These are phyloP conservation scores for Gadopsis marmoratus DNA, from an alignment of 2,797 vertebrate genomes.

Conservation along the genomic window DNA sequence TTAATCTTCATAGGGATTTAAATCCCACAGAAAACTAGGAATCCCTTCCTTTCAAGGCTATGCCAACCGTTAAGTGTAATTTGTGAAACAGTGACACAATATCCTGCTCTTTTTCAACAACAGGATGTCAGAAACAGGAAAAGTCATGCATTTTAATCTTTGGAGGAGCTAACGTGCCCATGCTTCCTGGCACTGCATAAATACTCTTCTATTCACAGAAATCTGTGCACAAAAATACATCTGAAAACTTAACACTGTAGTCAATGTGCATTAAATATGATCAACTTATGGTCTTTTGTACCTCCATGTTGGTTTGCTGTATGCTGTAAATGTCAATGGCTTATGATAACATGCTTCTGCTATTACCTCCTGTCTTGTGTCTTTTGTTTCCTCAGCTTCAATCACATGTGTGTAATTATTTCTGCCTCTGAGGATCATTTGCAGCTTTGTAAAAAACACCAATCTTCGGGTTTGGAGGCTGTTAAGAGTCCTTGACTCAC, in stretches of 20 bases:
- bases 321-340: background rate
- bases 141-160: conserved; percentile 1
- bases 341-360: background rate
- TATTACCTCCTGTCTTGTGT: background rate
- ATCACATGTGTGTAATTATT: background rate
- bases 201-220: background rate
- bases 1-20: background rate
- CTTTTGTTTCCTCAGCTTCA: background rate
- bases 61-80: background rate
- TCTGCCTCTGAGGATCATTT: conserved; percentile 9
- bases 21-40: background rate
- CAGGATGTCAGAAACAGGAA: conserved; percentile 61
- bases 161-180: background rate
- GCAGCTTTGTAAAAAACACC: background rate
- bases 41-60: background rate
- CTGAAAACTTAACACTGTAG: background rate
- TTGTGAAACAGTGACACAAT: conserved; percentile 19
- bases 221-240: background rate
- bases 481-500: conserved; percentile 27
- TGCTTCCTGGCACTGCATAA: background rate
- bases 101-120: conserved; percentile 36
- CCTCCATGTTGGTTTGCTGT: background rate
- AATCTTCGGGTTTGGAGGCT: background rate
- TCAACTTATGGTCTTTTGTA: background rate
- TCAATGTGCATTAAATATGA: background rate